Percentiles rank a stretch among this genome's conserved stretches.
Conservation (phyloP, 2,113 vertebrate species). For the Mormyrus iriodes region DNA sequence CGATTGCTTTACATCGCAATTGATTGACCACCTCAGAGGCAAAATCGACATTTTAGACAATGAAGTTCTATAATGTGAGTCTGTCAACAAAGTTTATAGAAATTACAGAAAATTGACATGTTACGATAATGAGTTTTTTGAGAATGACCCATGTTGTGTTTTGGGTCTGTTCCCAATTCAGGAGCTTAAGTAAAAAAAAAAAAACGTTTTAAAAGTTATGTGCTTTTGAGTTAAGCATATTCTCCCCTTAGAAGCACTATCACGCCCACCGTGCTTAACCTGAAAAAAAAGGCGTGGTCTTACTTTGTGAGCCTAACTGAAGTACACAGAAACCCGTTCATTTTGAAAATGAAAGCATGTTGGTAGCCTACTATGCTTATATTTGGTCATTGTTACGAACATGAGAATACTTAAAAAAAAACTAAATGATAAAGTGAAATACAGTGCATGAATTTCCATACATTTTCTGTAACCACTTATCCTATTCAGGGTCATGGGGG, state of each 20-base stretch:
- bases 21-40: background rate
- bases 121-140: background rate
- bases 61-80: background rate
- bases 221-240: background rate
- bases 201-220: background rate
- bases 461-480: background rate
- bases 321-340: background rate
- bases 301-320: background rate
- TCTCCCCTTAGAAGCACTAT: background rate
- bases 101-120: background rate
- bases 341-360: background rate
- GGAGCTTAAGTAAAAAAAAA: background rate
- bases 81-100: background rate
- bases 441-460: background rate
- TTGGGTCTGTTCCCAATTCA: background rate
- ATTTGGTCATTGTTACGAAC: background rate
- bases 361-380: background rate
- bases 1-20: background rate
- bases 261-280: background rate
- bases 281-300: background rate
- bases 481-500: too few relatives aligned
- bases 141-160: background rate
- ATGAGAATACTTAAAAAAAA: background rate
- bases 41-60: background rate
- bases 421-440: background rate